Conservation (phyloP, 2,888 invertebrate genomes). For the Elegia similella region DNA sequence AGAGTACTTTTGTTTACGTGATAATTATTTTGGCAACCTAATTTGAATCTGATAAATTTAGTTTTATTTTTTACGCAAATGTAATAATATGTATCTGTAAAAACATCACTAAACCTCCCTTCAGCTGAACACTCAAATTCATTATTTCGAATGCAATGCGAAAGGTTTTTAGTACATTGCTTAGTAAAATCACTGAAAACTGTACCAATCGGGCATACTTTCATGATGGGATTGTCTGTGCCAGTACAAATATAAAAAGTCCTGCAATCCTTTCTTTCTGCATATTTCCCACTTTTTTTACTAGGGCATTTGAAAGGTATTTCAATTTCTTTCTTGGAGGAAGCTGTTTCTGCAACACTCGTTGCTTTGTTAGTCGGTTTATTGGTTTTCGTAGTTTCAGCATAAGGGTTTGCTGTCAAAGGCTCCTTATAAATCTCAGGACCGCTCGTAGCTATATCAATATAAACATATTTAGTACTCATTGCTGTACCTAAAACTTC, state of each 20-base stretch:
- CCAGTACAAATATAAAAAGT: constrained; percentile 77
- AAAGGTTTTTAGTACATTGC: constrained; percentile 69
- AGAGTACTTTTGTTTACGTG: constrained; percentile 51
- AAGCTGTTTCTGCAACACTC: background rate
- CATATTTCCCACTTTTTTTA: constrained; percentile 63
- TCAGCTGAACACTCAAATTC: constrained; percentile 69
- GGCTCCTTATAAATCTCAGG: background rate
- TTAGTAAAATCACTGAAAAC: constrained; percentile 69
- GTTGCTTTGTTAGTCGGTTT: background rate
- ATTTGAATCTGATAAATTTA: constrained; percentile 55
- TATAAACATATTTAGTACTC: background rate
- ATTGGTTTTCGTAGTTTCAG: background rate
- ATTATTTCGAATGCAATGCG: constrained; percentile 71
- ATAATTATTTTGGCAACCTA: constrained; percentile 60
- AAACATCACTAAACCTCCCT: constrained; percentile 62
- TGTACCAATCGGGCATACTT: constrained; percentile 61
- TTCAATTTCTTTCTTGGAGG: background rate
- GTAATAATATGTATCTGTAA: constrained; percentile 62
- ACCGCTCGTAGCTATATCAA: background rate
- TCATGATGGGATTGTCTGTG: constrained; percentile 44
- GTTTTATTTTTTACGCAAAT: constrained; percentile 58
- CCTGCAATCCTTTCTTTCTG: constrained; percentile 69
- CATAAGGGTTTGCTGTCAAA: background rate
- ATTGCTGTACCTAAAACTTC: background rate
- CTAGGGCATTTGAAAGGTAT: constrained; percentile 40